These are phyloP conservation scores for Phymanthus crucifer DNA, from an alignment of 92 coral and sea anemone species.

Conservation along the genomic window DNA sequence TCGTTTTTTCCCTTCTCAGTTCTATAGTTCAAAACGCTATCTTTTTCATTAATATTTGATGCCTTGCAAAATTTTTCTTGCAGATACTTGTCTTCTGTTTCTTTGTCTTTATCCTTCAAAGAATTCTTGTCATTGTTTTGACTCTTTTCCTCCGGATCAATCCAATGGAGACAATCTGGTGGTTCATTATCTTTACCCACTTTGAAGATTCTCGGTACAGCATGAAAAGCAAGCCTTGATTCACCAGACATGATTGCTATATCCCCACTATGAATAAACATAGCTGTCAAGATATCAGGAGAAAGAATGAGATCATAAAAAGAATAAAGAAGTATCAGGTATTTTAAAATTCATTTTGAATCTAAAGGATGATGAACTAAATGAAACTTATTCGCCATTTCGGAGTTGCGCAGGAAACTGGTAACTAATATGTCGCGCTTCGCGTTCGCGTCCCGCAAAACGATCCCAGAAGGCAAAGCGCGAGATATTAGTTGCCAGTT, in stretches of 20 bases:
- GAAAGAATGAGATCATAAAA: too few relatives aligned
- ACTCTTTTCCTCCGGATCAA: background rate
- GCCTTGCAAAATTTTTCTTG: background rate
- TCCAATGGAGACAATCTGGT: slow-evolving; percentile 80
- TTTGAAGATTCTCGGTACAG: slow-evolving; percentile 92
- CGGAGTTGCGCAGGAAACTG: too few relatives aligned
- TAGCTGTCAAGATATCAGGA: slow-evolving; percentile 57
- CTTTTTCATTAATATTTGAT: background rate
- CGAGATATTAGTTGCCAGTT: too few relatives aligned
- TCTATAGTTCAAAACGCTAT: background rate
- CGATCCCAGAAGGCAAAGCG: too few relatives aligned
- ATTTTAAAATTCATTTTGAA: background rate
- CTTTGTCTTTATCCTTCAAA: background rate
- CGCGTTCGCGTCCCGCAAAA: too few relatives aligned
- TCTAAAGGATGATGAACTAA: too few relatives aligned
- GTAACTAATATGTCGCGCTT: too few relatives aligned
- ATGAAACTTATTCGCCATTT: too few relatives aligned
- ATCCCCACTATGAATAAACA: slow-evolving; percentile 92
- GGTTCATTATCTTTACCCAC: slow-evolving; percentile 62
- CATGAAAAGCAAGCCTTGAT: slow-evolving; percentile 93
- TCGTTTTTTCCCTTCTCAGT: background rate
- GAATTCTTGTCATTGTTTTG: background rate
- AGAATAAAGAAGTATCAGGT: background rate
- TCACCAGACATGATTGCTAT: slow-evolving; percentile 88
- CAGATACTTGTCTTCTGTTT: background rate